A percentile compares a stretch with the other conserved stretches of the same genome.
These are phyloP conservation scores for Meriones unguiculatus DNA, from an alignment of 2,113 vertebrate genomes.

Conservation along the genomic window DNA sequence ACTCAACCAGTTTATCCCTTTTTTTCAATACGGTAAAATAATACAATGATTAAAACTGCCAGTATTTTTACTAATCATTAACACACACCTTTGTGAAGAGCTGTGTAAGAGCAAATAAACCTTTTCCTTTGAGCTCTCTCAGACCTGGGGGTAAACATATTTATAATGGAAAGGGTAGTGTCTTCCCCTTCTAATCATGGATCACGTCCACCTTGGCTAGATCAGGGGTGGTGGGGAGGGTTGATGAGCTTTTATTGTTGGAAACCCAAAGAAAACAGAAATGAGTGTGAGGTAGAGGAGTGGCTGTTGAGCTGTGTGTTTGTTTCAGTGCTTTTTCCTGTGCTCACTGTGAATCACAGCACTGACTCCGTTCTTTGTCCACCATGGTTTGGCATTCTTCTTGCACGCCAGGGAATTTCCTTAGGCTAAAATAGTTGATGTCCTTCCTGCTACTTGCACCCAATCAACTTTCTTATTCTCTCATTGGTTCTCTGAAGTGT, in stretches of 20 bases:
- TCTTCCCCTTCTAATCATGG: background rate
- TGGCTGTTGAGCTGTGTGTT: background rate
- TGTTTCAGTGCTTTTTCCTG: background rate
- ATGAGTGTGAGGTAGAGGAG: background rate
- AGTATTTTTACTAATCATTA: background rate
- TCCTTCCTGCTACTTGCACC: background rate
- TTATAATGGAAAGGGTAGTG: background rate
- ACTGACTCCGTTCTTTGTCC: background rate
- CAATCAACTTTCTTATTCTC: background rate
- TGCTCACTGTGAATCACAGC: background rate
- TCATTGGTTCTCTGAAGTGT: background rate
- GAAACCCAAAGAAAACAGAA: constrained; percentile 54
- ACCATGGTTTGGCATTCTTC: background rate
- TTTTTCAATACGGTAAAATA: background rate
- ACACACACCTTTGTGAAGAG: background rate
- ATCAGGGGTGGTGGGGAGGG: background rate
- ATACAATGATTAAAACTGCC: background rate
- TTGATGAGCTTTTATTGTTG: constrained; percentile 9
- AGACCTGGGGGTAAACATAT: constrained; percentile 33
- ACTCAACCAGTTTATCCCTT: background rate
- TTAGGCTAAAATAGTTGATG: background rate
- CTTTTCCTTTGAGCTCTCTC: background rate
- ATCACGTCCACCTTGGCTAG: background rate
- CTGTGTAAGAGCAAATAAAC: background rate
- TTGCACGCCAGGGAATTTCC: background rate